Conservation (phyloP, 2,888 invertebrate genomes). For the Auanema sp. region DNA sequence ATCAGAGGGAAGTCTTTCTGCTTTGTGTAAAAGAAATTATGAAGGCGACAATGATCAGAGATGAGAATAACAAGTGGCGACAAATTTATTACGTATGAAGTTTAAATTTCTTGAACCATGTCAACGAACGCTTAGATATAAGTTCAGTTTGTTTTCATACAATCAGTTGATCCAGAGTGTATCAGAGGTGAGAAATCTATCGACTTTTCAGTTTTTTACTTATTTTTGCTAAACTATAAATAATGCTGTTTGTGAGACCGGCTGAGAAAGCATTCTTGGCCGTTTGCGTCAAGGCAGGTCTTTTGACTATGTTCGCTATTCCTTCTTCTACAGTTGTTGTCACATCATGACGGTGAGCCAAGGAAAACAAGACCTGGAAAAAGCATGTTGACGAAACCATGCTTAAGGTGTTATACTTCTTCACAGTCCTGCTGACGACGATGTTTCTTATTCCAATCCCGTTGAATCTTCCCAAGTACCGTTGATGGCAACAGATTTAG, state of each 20-base stretch:
- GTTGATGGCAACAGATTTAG: conserved; percentile 56
- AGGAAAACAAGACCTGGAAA: conserved; percentile 53
- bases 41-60: no score
- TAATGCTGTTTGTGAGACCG: conserved; percentile 45
- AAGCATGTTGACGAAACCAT: background rate
- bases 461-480: conserved; percentile 37
- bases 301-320: conserved; percentile 50
- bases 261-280: conserved; percentile 56
- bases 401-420: conserved; percentile 31
- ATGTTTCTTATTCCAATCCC: conserved; percentile 30
- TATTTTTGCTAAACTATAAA: conserved; percentile 54
- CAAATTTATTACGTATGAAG: no score
- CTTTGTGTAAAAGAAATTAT: no score
- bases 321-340: conserved; percentile 38
- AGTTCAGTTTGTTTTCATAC: no score
- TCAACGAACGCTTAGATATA: background rate
- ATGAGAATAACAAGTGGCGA: no score
- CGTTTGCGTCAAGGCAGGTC: conserved; percentile 49
- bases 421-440: conserved; percentile 41
- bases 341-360: conserved; percentile 61
- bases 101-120: background rate
- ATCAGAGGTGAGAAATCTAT: background rate
- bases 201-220: conserved; percentile 36
- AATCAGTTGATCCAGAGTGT: background rate
- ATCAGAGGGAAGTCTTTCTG: no score